Evolutionary conservation across 2,888 invertebrate genomes (phyloP).

Genomic region (Spilarctia lutea): DNA sequence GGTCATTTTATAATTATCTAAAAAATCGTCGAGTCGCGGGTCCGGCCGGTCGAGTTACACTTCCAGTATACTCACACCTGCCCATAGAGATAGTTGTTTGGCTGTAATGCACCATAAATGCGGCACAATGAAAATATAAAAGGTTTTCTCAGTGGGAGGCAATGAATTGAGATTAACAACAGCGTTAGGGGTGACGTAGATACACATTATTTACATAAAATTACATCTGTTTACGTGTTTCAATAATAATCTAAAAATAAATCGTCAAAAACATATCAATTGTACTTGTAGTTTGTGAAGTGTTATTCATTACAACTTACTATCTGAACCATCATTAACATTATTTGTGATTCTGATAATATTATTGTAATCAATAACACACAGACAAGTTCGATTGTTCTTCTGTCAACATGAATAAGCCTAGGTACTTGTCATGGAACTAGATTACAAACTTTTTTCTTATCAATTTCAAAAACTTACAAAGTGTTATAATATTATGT

Average conservation of each 20-base stretch:
- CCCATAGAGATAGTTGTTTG: conserved; percentile 57
- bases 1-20: conserved; percentile 79
- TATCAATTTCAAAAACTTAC: background rate
- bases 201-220: conserved; percentile 39
- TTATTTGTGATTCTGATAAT: conserved; percentile 22
- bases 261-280: conserved; percentile 37
- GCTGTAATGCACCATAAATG: conserved; percentile 47
- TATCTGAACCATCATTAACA: conserved; percentile 12
- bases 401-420: background rate
- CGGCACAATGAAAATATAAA: conserved; percentile 29
- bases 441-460: background rate
- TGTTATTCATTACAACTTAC: conserved; percentile 1
- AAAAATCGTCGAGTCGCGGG: conserved; percentile 62
- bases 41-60: conserved; percentile 69
- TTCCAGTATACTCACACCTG: conserved; percentile 62
- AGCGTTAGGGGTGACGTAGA: conserved; percentile 44
- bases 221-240: conserved; percentile 36
- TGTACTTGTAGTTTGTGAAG: conserved; percentile 2
- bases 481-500: background rate
- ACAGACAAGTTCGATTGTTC: conserved; percentile 1
- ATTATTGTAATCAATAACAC: conserved; percentile 12
- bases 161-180: conserved; percentile 36
- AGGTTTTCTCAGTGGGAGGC: conserved; percentile 45
- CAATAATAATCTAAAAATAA: conserved; percentile 37
- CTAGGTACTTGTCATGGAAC: background rate